A percentile compares a stretch with the other conserved stretches of the same genome.
Evolutionary conservation across 92 coral and sea anemone genomes (phyloP).

Genomic region (Hydrozoanthus gracilis): DNA sequence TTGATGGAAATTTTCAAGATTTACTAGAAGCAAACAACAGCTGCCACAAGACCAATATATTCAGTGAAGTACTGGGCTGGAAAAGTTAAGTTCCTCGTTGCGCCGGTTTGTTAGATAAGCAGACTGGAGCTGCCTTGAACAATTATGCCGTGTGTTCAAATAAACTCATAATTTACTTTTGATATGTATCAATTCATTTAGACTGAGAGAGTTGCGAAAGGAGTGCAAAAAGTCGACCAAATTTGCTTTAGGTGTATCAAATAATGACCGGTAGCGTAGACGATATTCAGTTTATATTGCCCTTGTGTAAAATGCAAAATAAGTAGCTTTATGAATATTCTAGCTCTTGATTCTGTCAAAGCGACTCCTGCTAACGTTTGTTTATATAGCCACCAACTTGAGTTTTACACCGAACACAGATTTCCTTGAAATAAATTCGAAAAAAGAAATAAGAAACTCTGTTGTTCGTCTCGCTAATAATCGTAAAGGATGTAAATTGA

Average conservation of each 20-base stretch:
- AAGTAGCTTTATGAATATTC: constrained; percentile 67
- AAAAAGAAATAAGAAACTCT: not conserved
- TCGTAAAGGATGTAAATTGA: not conserved
- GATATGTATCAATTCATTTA: constrained; percentile 84
- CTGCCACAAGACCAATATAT: constrained; percentile 87
- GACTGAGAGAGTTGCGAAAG: constrained; percentile 53
- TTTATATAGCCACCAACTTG: constrained; percentile 51
- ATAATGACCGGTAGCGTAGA: constrained; percentile 61
- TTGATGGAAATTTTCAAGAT: constrained; percentile 74
- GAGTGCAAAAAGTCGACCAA: constrained; percentile 64
- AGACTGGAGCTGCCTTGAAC: constrained; percentile 62
- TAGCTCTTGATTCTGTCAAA: constrained; percentile 40
- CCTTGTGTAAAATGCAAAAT: constrained; percentile 66
- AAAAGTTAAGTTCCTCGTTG: constrained; percentile 61
- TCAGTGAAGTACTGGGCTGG: constrained; percentile 51
- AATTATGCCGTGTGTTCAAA: constrained; percentile 80
- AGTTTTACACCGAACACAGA: constrained; percentile 28
- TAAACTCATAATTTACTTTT: constrained; percentile 76
- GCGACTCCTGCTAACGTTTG: constrained; percentile 38
- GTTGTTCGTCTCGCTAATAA: not conserved
- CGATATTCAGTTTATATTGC: constrained; percentile 53
- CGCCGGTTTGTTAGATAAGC: constrained; percentile 55
- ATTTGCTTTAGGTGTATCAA: constrained; percentile 55
- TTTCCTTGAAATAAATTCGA: constrained; percentile 16
- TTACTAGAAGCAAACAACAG: constrained; percentile 77